Conservation (phyloP, 2,888 invertebrate species). For the Heteromyza rotundicornis region DNA sequence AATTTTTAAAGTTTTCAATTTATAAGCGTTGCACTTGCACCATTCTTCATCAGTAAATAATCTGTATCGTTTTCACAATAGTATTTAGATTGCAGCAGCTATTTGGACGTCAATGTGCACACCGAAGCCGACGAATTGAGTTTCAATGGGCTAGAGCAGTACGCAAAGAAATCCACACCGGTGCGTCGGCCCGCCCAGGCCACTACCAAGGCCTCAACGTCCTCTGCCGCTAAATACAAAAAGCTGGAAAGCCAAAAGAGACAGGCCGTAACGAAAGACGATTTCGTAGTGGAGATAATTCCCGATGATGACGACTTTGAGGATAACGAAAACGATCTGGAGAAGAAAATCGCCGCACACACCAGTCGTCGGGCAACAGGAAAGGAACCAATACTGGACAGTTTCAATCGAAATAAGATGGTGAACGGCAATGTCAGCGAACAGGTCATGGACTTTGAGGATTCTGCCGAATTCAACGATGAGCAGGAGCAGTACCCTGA, state of each 20-base stretch:
- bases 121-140: constrained; percentile 40
- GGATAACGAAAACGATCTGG: neutral
- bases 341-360: neutral
- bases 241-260: neutral
- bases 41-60: neutral
- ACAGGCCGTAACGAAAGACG: neutral
- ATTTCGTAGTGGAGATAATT: neutral
- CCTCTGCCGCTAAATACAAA: neutral
- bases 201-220: neutral
- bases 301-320: no score
- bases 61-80: constrained; percentile 18
- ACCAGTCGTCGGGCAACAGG: no score
- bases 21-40: no score
- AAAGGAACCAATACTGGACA: no score
- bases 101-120: constrained; percentile 44
- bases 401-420: no score
- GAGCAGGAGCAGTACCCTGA: constrained; percentile 11
- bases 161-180: constrained; percentile 9
- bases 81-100: constrained; percentile 44
- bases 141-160: constrained; percentile 29
- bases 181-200: neutral
- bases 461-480: neutral
- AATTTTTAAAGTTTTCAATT: neutral
- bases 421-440: neutral
- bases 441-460: neutral